A percentile compares a stretch with the other conserved stretches of the same genome.
phyloP scores from a whole-genome alignment of 2,113 vertebrate species.

The Willisornis vidua region DNA sequence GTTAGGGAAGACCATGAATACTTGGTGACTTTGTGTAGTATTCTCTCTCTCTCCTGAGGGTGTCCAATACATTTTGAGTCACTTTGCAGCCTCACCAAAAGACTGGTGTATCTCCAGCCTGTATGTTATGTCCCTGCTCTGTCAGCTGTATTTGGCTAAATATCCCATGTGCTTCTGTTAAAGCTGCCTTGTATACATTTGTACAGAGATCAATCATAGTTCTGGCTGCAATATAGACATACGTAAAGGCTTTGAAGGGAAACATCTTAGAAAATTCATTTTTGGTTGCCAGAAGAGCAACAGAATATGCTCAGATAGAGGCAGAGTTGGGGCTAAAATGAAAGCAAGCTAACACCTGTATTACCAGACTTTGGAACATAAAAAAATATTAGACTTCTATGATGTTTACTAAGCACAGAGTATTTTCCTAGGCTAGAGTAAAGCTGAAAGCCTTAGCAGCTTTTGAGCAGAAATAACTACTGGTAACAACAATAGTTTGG shows the following conservation, averaged over 20 bases:
- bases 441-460: background rate
- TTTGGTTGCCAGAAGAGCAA: background rate
- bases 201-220: background rate
- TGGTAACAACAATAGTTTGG: background rate
- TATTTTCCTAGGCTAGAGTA: background rate
- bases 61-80: background rate
- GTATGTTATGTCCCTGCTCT: background rate
- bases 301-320: background rate
- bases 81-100: background rate
- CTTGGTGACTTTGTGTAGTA: background rate
- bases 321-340: background rate
- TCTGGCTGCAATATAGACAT: background rate
- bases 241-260: background rate
- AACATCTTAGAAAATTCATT: background rate
- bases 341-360: background rate
- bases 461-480: background rate
- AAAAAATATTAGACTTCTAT: background rate
- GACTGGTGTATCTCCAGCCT: background rate
- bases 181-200: background rate
- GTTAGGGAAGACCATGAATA: background rate
- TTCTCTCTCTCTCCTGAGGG: background rate
- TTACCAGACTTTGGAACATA: background rate
- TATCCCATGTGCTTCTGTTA: background rate
- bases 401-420: background rate
- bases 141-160: background rate